phyloP scores from a whole-genome alignment of 2,113 vertebrate genomes.

The Xiphias gladius region DNA sequence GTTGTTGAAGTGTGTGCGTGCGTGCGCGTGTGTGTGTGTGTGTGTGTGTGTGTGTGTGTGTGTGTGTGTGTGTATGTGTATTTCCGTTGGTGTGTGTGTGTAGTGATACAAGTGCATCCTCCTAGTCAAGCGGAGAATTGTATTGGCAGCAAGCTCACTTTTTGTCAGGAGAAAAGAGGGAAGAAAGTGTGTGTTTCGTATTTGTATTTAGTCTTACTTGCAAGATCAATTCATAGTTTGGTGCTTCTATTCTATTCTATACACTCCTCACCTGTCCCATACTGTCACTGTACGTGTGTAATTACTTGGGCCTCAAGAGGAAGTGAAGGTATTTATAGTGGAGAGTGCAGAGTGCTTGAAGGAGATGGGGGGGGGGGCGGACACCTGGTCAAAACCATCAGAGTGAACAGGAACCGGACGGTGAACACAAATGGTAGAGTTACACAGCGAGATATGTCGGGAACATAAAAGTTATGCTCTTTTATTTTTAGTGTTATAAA shows the following conservation, averaged over 20 bases:
- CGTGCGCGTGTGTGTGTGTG: slow-evolving; percentile 18
- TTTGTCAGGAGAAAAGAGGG: not conserved
- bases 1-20: slow-evolving; percentile 24
- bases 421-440: slow-evolving; percentile 37
- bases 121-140: slow-evolving; percentile 32
- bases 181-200: not conserved
- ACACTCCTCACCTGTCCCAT: not conserved
- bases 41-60: slow-evolving; percentile 28
- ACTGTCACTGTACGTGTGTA: not conserved
- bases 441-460: not conserved
- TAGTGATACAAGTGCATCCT: slow-evolving; percentile 21
- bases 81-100: not conserved
- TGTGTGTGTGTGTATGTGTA: slow-evolving; percentile 1
- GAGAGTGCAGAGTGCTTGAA: slow-evolving; percentile 12
- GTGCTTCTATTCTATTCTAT: not conserved
- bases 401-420: slow-evolving; percentile 39
- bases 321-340: slow-evolving; percentile 68
- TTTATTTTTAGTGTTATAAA: slow-evolving; percentile 58
- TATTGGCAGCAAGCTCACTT: slow-evolving; percentile 40
- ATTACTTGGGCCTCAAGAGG: slow-evolving; percentile 24
- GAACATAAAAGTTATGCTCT: slow-evolving; percentile 26
- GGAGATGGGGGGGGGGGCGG: slow-evolving; percentile 21
- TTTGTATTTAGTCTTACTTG: slow-evolving; percentile 27
- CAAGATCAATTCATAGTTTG: not conserved
- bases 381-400: slow-evolving; percentile 69